A percentile compares a stretch with the other conserved stretches of the same genome.
These are phyloP conservation scores for Machimus atricapillus DNA, from an alignment of 2,888 invertebrate species.

Conservation along the genomic window DNA sequence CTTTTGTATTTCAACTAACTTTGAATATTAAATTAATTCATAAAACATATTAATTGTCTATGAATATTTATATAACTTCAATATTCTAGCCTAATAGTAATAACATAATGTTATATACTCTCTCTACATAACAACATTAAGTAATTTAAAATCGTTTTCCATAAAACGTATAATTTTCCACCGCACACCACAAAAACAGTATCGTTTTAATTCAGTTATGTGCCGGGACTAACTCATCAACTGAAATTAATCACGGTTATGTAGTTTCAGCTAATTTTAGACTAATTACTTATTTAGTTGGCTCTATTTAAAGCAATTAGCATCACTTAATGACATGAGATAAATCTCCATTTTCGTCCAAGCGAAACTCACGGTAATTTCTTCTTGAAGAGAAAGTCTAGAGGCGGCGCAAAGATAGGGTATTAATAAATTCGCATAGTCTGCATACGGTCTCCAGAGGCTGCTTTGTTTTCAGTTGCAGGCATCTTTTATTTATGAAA, in stretches of 20 bases:
- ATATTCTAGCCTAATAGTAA: no score
- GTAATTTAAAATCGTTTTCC: not conserved
- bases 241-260: conserved; percentile 24
- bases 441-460: not conserved
- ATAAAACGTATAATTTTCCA: not conserved
- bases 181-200: not conserved
- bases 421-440: not conserved
- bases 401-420: not conserved
- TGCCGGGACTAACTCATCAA: not conserved
- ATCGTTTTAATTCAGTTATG: not conserved
- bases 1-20: no score
- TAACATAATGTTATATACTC: no score
- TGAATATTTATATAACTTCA: no score
- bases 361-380: conserved; percentile 24
- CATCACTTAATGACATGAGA: conserved; percentile 49
- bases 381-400: not conserved
- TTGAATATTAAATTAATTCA: no score
- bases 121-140: not conserved
- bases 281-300: conserved; percentile 26
- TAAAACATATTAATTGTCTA: no score
- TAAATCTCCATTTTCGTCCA: conserved; percentile 46
- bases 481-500: not conserved
- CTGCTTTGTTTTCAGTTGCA: not conserved
- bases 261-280: conserved; percentile 20
- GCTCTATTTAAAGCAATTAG: conserved; percentile 48